Evolutionary conservation across 2,888 invertebrate genomes (phyloP).

Genomic region (Cantharis lateralis): DNA sequence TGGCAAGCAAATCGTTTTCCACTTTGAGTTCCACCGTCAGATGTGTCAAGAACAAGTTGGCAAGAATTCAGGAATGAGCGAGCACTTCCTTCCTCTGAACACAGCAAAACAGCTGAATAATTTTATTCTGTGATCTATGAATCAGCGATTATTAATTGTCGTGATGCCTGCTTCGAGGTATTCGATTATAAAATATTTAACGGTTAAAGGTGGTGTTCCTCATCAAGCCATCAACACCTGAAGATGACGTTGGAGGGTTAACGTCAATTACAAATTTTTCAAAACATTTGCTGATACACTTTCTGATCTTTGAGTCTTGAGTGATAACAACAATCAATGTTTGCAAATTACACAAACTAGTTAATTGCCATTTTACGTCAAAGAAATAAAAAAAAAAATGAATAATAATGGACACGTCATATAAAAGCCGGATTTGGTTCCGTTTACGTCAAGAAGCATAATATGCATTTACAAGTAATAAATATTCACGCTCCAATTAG

Average conservation of each 20-base stretch:
- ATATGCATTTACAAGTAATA: slow-evolving; percentile 6
- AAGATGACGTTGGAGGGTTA: neutral
- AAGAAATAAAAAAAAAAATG: slow-evolving; percentile 13
- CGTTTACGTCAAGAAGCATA: slow-evolving; percentile 15
- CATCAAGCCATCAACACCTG: neutral
- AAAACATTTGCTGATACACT: neutral
- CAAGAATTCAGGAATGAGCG: slow-evolving; percentile 26
- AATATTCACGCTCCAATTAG: slow-evolving; percentile 5
- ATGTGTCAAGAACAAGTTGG: slow-evolving; percentile 25
- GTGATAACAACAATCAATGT: neutral
- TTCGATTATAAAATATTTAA: slow-evolving; percentile 4
- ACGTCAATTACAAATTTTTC: neutral
- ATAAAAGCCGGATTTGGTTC: slow-evolving; percentile 22
- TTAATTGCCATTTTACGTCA: slow-evolving; percentile 7
- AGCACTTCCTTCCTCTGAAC: slow-evolving; percentile 38
- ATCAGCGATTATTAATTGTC: slow-evolving; percentile 33
- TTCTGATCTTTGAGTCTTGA: neutral
- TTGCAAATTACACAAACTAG: neutral
- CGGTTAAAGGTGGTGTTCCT: neutral
- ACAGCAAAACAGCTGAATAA: slow-evolving; percentile 30
- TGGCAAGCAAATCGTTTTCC: slow-evolving; percentile 26
- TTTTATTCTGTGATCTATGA: slow-evolving; percentile 34
- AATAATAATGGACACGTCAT: slow-evolving; percentile 8
- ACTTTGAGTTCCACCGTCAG: slow-evolving; percentile 23
- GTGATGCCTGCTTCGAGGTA: slow-evolving; percentile 17